Evolutionary conservation across 1,140 invertebrate genomes (phyloP).

Genomic region (Danaus melanippus): DNA sequence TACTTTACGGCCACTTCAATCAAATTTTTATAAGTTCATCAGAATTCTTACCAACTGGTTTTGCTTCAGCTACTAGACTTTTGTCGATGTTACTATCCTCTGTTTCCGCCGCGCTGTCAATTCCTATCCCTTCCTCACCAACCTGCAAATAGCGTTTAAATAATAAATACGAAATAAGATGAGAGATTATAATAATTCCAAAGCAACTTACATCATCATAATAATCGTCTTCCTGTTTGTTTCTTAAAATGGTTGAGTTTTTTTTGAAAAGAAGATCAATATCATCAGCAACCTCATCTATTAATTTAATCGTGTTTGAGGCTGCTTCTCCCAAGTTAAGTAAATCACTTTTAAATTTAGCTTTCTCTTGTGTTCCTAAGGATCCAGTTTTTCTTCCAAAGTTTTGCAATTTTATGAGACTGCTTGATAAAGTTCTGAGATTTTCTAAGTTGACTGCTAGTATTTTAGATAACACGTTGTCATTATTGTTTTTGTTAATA

Average conservation of each 20-base stretch:
- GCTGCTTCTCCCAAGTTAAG: slow-evolving; percentile 44
- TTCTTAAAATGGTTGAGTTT: slow-evolving; percentile 31
- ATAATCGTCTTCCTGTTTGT: slow-evolving; percentile 37
- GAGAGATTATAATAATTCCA: neutral
- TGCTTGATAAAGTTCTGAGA: slow-evolving; percentile 34
- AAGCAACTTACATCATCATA: slow-evolving; percentile 60
- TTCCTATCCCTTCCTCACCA: slow-evolving; percentile 68
- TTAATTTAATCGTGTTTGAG: slow-evolving; percentile 51
- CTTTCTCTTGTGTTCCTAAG: slow-evolving; percentile 34
- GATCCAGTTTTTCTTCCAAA: slow-evolving; percentile 45
- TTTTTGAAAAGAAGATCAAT: slow-evolving; percentile 51
- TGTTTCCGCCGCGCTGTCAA: slow-evolving; percentile 41
- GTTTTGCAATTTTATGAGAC: slow-evolving; percentile 43
- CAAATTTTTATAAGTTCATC: neutral
- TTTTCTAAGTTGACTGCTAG: slow-evolving; percentile 46
- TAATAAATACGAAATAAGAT: neutral
- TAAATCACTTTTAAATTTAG: slow-evolving; percentile 42
- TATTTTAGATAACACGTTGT: slow-evolving; percentile 46
- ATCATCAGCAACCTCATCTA: slow-evolving; percentile 54
- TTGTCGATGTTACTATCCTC: slow-evolving; percentile 57
- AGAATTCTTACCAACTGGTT: slow-evolving; percentile 73
- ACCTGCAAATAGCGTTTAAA: slow-evolving; percentile 35
- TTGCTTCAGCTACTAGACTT: slow-evolving; percentile 78
- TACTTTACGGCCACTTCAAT: no score
- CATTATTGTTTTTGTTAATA: slow-evolving; percentile 49